A percentile compares a stretch with the other conserved stretches of the same genome.
Evolutionary conservation across 2,113 vertebrate genomes (phyloP).

Genomic region (Centropristis striata): DNA sequence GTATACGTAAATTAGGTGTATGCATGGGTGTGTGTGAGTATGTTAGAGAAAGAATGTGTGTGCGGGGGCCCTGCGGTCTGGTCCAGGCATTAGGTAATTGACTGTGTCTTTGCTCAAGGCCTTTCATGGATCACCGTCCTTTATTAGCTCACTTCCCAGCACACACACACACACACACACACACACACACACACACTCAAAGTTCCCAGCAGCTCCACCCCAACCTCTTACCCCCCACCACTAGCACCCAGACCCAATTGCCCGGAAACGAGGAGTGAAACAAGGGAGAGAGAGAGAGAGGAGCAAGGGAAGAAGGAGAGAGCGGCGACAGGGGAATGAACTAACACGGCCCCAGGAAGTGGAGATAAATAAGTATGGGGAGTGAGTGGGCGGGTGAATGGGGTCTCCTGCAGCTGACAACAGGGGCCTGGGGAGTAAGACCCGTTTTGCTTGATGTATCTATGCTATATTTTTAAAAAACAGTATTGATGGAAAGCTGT

Average conservation of each 20-base stretch:
- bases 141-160: slow-evolving; percentile 88
- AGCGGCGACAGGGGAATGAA: slow-evolving; percentile 73
- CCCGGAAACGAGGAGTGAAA: slow-evolving; percentile 83
- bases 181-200: slow-evolving; percentile 42
- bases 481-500: slow-evolving; percentile 13
- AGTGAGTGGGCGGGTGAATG: slow-evolving; percentile 62
- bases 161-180: slow-evolving; percentile 59
- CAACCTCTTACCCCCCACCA: slow-evolving; percentile 79
- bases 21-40: slow-evolving; percentile 42
- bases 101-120: slow-evolving; percentile 89
- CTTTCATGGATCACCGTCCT: slow-evolving; percentile 89
- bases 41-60: slow-evolving; percentile 63
- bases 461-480: slow-evolving; percentile 37
- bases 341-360: slow-evolving; percentile 76
- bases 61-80: slow-evolving; percentile 75
- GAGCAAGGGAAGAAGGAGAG: slow-evolving; percentile 66
- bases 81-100: slow-evolving; percentile 88
- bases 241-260: slow-evolving; percentile 85
- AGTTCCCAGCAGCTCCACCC: slow-evolving; percentile 84
- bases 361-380: slow-evolving; percentile 79
- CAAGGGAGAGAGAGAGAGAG: slow-evolving; percentile 66
- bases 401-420: slow-evolving; percentile 67
- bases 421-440: slow-evolving; percentile 29
- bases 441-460: slow-evolving; percentile 31
- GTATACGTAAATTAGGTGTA: slow-evolving; percentile 86